Conservation (phyloP, 2,113 vertebrate genomes). For the Pungitius pungitius region DNA sequence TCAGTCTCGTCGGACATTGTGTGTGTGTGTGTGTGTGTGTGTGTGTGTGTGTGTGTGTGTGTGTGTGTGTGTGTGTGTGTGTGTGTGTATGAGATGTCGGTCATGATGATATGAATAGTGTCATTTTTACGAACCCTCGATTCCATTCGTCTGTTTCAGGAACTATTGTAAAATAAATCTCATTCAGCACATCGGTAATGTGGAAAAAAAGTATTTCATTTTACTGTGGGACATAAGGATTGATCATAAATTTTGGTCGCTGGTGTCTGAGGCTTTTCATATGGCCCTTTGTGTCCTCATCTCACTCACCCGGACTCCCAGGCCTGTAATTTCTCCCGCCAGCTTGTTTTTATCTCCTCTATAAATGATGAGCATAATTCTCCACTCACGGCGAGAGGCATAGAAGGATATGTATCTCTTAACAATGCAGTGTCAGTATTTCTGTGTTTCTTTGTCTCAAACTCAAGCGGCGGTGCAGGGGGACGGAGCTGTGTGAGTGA, state of each 20-base stretch:
- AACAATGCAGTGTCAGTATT: constrained; percentile 46
- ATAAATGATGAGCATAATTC: constrained; percentile 59
- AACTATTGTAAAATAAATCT: constrained; percentile 21
- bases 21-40: background rate
- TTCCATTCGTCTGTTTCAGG: constrained; percentile 6
- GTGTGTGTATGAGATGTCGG: background rate
- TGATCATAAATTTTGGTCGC: constrained; percentile 45
- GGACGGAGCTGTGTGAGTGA: constrained; percentile 14
- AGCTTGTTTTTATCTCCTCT: constrained; percentile 59
- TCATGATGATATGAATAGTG: constrained; percentile 25
- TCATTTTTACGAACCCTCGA: constrained; percentile 10
- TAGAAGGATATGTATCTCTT: constrained; percentile 35
- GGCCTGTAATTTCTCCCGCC: constrained; percentile 49
- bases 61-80: background rate
- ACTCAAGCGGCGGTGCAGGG: constrained; percentile 25
- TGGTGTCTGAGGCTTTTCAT: constrained; percentile 49
- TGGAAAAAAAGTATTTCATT: constrained; percentile 29
- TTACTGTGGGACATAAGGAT: constrained; percentile 20
- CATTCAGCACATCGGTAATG: constrained; percentile 30
- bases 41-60: constrained; percentile 1
- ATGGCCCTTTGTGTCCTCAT: constrained; percentile 51
- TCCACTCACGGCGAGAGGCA: constrained; percentile 11
- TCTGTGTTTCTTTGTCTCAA: constrained; percentile 22
- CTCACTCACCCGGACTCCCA: constrained; percentile 32
- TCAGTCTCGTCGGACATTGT: constrained; percentile 23